Conservation (phyloP, 2,888 invertebrate species). For the Calephelis perditalis region DNA sequence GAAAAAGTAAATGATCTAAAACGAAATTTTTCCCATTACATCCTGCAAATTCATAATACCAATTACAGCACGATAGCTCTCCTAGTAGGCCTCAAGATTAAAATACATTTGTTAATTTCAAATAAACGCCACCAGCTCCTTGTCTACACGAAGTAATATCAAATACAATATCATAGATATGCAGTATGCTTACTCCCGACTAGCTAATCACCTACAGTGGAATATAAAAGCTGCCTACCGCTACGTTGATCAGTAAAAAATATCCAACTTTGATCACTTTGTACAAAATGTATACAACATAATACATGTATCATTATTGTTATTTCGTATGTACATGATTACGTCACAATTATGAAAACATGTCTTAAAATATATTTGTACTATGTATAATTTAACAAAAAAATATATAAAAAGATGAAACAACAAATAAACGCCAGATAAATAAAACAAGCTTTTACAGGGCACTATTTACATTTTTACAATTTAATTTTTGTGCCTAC, state of each 20-base stretch:
- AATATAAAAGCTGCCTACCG: conserved; percentile 61
- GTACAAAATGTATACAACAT: conserved; percentile 63
- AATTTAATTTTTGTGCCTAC: conserved; percentile 34
- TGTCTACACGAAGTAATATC: conserved; percentile 45
- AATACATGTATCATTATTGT: conserved; percentile 46
- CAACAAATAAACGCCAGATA: conserved; percentile 42
- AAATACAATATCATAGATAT: conserved; percentile 55
- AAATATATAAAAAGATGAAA: conserved; percentile 41
- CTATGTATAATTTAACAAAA: conserved; percentile 63
- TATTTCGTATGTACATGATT: conserved; percentile 52
- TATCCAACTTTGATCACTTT: conserved; percentile 56
- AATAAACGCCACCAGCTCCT: conserved; percentile 17
- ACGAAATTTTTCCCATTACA: too few species aligned
- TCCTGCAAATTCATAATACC: too few species aligned
- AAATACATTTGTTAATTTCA: conserved; percentile 11
- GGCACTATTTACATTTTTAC: conserved; percentile 58
- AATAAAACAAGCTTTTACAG: conserved; percentile 41
- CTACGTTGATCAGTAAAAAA: conserved; percentile 60
- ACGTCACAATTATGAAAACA: conserved; percentile 19
- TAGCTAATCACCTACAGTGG: conserved; percentile 51
- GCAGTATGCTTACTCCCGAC: conserved; percentile 55
- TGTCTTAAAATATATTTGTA: conserved; percentile 68
- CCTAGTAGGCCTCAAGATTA: background rate
- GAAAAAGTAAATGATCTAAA: too few species aligned
- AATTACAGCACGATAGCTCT: conserved; percentile 8